phyloP scores from a whole-genome alignment of 2,797 vertebrate species.

The Argyrosomus regius region DNA sequence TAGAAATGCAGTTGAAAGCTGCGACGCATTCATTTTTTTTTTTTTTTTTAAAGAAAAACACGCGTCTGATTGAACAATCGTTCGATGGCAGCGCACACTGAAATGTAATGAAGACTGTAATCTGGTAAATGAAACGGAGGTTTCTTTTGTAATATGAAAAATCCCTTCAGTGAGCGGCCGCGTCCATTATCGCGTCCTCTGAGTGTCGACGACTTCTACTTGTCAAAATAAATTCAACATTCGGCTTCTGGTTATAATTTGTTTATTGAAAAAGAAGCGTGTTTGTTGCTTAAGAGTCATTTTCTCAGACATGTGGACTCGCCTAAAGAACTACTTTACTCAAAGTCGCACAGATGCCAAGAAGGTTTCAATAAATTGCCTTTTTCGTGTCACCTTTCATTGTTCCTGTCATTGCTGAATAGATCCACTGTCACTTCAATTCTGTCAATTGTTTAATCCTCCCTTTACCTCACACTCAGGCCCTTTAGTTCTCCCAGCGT shows the following conservation, averaged over 20 bases:
- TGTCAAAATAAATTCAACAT: slow-evolving; percentile 13
- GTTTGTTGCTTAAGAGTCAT: background rate
- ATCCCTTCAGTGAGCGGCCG: background rate
- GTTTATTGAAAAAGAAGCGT: background rate
- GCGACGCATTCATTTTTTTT: slow-evolving; percentile 36
- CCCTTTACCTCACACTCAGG: background rate
- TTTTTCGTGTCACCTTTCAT: background rate
- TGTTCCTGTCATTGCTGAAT: slow-evolving; percentile 7
- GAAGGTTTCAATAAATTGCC: background rate
- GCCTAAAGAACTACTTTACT: background rate
- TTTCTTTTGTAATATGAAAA: slow-evolving; percentile 33
- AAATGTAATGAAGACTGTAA: slow-evolving; percentile 35
- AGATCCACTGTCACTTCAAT: slow-evolving; percentile 4
- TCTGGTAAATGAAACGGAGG: slow-evolving; percentile 32
- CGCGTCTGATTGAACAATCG: slow-evolving; percentile 30
- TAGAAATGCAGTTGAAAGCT: slow-evolving; percentile 50
- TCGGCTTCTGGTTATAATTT: background rate
- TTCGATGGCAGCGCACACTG: slow-evolving; percentile 13
- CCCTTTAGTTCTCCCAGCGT: background rate
- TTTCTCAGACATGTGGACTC: background rate
- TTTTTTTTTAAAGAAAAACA: background rate
- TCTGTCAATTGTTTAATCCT: background rate
- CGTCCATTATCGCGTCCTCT: background rate
- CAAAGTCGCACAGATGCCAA: background rate
- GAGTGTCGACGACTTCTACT: background rate